phyloP scores from a whole-genome alignment of 2,888 invertebrate species.

The Acrobasis repandana region DNA sequence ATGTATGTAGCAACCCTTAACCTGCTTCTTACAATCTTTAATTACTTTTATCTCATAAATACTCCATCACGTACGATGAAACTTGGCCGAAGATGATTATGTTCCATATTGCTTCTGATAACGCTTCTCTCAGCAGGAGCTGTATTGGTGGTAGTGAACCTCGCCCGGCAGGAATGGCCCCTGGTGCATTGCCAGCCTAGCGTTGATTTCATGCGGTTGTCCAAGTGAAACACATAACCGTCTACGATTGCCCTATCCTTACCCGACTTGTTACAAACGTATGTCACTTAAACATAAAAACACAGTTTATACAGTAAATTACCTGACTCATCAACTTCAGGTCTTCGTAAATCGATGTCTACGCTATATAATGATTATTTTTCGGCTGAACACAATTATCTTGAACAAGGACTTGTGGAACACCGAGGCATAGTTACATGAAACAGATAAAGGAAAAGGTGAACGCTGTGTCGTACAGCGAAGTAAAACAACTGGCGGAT shows the following conservation, averaged over 20 bases:
- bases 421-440: no score
- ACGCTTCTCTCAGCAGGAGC: not conserved
- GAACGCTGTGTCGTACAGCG: no score
- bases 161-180: not conserved
- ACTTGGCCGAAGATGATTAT: slow-evolving; percentile 33
- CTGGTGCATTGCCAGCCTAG: slow-evolving; percentile 4
- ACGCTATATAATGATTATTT: no score
- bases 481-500: no score
- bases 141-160: not conserved
- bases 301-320: no score
- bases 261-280: slow-evolving; percentile 31
- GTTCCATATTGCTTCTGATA: slow-evolving; percentile 19
- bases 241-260: slow-evolving; percentile 33
- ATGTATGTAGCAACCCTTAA: no score
- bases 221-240: slow-evolving; percentile 30
- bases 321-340: no score
- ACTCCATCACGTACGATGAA: slow-evolving; percentile 33
- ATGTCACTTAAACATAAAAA: slow-evolving; percentile 30
- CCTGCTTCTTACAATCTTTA: not conserved
- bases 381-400: no score
- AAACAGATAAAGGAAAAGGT: no score
- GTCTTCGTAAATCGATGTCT: no score
- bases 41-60: no score
- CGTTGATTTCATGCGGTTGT: not conserved
- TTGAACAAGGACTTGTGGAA: no score